phyloP scores from a whole-genome alignment of 2,113 vertebrate species.

The Ibidorhyncha struthersii region DNA sequence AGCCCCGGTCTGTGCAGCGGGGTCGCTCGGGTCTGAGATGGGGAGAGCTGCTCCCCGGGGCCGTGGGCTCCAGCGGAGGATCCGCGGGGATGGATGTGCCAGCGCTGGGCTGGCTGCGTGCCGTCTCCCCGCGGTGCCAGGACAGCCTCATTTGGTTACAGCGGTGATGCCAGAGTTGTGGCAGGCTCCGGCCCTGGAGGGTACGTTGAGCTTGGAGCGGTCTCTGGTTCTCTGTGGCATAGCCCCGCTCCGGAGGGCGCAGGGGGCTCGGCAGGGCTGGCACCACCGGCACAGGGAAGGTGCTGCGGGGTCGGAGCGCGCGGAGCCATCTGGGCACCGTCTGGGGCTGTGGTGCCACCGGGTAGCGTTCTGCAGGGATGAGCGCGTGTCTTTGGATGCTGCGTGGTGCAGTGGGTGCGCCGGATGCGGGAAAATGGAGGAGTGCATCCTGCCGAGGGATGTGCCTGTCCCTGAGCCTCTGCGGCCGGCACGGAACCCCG shows the following conservation, averaged over 20 bases:
- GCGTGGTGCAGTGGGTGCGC: accelerated
- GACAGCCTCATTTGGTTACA: accelerated
- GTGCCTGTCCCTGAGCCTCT: accelerated
- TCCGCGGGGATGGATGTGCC: accelerated
- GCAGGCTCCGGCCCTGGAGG: background rate
- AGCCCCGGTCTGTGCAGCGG: background rate
- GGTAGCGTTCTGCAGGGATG: accelerated
- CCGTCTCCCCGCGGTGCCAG: accelerated
- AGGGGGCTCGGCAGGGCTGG: accelerated
- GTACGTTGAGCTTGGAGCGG: background rate
- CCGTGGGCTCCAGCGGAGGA: accelerated
- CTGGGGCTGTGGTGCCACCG: accelerated
- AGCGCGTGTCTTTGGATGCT: accelerated
- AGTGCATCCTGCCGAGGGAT: accelerated
- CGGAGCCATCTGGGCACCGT: accelerated
- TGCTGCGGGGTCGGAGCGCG: accelerated
- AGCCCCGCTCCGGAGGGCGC: accelerated
- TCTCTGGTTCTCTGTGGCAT: background rate
- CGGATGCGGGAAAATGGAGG: accelerated
- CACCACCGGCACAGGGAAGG: accelerated
- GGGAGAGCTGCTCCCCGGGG: background rate
- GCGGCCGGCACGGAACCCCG: accelerated
- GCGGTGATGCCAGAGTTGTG: accelerated
- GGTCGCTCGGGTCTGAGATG: background rate
- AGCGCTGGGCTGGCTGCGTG: accelerated